A percentile compares a stretch with the other conserved stretches of the same genome.
phyloP scores from a whole-genome alignment of 2,888 invertebrate genomes.

The Bellardia pandia region DNA sequence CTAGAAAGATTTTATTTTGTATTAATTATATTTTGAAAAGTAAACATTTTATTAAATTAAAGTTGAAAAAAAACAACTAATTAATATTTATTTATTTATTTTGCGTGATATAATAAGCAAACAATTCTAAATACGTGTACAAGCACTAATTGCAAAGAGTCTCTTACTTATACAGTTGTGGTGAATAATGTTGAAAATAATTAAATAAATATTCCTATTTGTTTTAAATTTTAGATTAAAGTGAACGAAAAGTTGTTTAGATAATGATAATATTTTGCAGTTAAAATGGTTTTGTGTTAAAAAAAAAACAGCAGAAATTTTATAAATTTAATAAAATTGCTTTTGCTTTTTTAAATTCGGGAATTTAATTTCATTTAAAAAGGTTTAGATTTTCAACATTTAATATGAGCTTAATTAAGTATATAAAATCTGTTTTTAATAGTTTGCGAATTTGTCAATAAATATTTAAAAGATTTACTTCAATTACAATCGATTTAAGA shows the following conservation, averaged over 20 bases:
- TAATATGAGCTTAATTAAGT: no score
- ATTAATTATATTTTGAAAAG: neutral
- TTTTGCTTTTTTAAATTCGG: no score
- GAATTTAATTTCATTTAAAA: no score
- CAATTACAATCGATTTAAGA: no score
- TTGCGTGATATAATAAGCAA: neutral
- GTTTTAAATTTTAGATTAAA: neutral
- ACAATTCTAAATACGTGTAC: neutral
- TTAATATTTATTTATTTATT: slow-evolving; percentile 18
- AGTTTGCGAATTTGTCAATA: no score
- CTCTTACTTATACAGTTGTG: neutral
- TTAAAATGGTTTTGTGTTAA: no score
- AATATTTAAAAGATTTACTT: no score
- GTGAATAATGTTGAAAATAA: neutral
- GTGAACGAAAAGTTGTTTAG: neutral
- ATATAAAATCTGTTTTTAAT: no score
- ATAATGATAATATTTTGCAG: no score
- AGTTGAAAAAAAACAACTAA: neutral
- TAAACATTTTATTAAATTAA: slow-evolving; percentile 14
- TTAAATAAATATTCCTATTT: slow-evolving; percentile 3
- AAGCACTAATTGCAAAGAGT: neutral
- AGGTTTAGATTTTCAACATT: no score
- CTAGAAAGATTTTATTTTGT: neutral
- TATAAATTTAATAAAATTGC: no score
- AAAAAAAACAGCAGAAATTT: no score